Percentiles rank a stretch among this genome's conserved stretches.
These are phyloP conservation scores for Ceuthmochares aereus DNA, from an alignment of 2,113 vertebrate genomes.

Conservation along the genomic window DNA sequence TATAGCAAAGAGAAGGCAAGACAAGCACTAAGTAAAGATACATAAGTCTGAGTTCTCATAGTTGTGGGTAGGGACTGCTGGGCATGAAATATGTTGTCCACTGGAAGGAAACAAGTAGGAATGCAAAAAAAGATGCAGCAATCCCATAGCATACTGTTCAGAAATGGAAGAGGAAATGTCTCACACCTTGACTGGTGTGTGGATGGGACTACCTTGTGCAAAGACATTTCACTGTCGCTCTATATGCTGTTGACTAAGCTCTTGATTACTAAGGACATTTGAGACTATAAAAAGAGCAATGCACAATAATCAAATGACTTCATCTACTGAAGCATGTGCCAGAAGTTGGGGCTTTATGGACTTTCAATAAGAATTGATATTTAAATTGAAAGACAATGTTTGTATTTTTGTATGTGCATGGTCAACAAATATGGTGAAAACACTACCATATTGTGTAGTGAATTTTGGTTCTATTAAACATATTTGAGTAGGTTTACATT, in stretches of 20 bases:
- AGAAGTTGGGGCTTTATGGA: background rate
- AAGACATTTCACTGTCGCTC: background rate
- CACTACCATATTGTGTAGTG: background rate
- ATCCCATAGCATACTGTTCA: background rate
- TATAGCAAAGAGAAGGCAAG: background rate
- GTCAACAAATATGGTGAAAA: background rate
- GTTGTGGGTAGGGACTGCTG: fast-evolving
- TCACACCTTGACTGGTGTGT: background rate
- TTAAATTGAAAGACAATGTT: background rate
- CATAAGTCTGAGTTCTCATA: background rate
- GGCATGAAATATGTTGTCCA: background rate
- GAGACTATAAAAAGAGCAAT: background rate
- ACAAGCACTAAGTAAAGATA: background rate
- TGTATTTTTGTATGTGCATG: background rate
- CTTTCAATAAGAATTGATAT: background rate
- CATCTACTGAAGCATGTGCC: background rate
- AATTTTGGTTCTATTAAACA: background rate
- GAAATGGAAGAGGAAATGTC: background rate
- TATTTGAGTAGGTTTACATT: background rate
- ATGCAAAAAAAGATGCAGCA: background rate
- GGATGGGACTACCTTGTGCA: background rate
- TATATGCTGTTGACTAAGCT: background rate
- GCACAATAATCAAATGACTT: background rate
- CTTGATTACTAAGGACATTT: background rate
- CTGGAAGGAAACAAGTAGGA: background rate